Evolutionary conservation across 1,140 invertebrate species (phyloP), one percentile per base, ranked within the genome.

Genomic region (Apis mellifera): DNA sequence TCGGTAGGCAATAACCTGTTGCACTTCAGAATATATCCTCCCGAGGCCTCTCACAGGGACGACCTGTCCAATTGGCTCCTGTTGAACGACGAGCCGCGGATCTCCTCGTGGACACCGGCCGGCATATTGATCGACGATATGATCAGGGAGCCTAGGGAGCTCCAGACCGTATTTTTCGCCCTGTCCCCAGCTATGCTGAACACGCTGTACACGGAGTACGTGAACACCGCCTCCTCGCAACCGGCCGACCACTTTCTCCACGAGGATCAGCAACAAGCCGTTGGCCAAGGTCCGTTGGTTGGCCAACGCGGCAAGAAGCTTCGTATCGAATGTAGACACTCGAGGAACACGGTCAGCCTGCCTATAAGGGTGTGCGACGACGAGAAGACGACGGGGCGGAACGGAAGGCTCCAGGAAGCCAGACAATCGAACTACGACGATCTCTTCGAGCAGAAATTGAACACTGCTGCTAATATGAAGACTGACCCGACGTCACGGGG

Each of bases 61-160:
- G 85, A 86, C 9, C 26, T 85, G 48, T 86, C 84, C 23, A 84
- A 90, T 11, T 90, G 88, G 90, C 59, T 90, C n/a, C 52, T 88
- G 13, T 69, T 86, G 54, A 83, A 87, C 42, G 84, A 90, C 57
- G 82, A 84, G 15, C 79, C 83, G 5, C 75, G 72, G 48, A 82
- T 89, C 64, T 84, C 78, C 15, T 83, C 87, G 78, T 84, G 86
- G 83, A 73, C 83, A 12, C 80, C 86, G 3, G 66, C 76, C 13
- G 78, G 84, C 9, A 78, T 88, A 71, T 72, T 90, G 55, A 84
- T 88, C 78, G 85, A 90, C 64, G 87, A 90, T 52, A 89, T 87
- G 62, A 82, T 90, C 32, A 75, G 78, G 19, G 87, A 90, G 32
- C 82, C 86, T 7, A 66, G 73, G n/a, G 85, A 87, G 21, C 71